Evolutionary conservation across 2,797 vertebrate species (phyloP).

Genomic region (Tangara arthus): DNA sequence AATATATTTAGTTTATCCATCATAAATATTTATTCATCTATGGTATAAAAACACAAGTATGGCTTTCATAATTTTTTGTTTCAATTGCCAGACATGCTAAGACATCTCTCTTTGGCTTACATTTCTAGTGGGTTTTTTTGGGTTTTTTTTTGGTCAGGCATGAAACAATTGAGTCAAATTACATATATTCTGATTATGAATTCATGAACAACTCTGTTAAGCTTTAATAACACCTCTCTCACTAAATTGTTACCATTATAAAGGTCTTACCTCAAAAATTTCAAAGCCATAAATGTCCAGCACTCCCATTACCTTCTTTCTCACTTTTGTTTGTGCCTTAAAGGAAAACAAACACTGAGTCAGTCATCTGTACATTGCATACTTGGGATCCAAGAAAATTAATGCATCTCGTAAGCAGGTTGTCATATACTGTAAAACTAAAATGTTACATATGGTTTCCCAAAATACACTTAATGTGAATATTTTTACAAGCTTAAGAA

Average conservation of each 20-base stretch:
- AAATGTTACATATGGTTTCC: not conserved
- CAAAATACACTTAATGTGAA: not conserved
- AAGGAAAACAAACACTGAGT: not conserved
- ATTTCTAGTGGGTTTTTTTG: not conserved
- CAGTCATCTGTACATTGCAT: not conserved
- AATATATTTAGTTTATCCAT: not conserved
- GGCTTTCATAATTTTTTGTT: not conserved
- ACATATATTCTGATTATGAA: not conserved
- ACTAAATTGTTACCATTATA: not conserved
- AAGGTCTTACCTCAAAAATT: slow-evolving; percentile 93
- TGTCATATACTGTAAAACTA: not conserved
- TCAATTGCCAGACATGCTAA: not conserved
- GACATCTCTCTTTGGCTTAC: not conserved
- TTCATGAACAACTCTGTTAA: not conserved
- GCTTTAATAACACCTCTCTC: not conserved
- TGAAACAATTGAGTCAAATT: not conserved
- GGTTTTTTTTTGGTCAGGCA: not conserved
- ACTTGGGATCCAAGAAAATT: not conserved
- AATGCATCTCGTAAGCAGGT: not conserved
- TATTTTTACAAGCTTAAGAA: not conserved
- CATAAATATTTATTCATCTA: not conserved
- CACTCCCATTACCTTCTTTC: slow-evolving; percentile 99
- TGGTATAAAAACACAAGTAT: not conserved
- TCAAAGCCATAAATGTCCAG: slow-evolving; percentile 99
- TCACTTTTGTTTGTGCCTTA: slow-evolving; percentile 91